phyloP scores from a whole-genome alignment of 2,113 vertebrate genomes.

The Elgaria multicarinata region DNA sequence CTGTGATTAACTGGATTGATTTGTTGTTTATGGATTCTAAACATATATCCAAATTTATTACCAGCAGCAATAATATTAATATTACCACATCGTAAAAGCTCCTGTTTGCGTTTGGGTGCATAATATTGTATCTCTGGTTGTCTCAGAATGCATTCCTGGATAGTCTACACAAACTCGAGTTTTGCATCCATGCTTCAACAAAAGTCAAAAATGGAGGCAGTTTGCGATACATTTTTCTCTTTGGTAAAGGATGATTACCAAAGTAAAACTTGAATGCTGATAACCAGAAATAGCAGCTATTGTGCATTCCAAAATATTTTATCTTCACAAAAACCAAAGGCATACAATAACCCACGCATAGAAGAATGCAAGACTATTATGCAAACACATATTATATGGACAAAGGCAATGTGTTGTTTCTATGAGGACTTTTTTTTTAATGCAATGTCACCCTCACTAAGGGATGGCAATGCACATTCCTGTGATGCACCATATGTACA shows the following conservation, averaged over 20 bases:
- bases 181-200: not conserved
- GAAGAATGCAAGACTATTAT: not conserved
- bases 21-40: not conserved
- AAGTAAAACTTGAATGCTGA: not conserved
- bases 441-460: not conserved
- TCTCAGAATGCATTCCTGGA: not conserved
- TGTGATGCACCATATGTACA: too few relatives aligned
- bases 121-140: not conserved
- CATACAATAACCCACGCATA: not conserved
- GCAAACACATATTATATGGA: not conserved
- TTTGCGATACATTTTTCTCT: not conserved
- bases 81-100: not conserved
- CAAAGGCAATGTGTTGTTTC: conserved; percentile 4
- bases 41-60: not conserved
- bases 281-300: not conserved
- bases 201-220: not conserved
- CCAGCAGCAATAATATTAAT: not conserved
- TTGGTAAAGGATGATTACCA: not conserved
- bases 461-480: not conserved
- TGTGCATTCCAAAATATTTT: not conserved
- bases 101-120: not conserved
- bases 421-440: not conserved
- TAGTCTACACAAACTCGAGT: not conserved
- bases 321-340: conserved; percentile 1
- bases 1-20: not conserved